Evolutionary conservation across 2,113 vertebrate species (phyloP).

Genomic region (Amazona guildingii): DNA sequence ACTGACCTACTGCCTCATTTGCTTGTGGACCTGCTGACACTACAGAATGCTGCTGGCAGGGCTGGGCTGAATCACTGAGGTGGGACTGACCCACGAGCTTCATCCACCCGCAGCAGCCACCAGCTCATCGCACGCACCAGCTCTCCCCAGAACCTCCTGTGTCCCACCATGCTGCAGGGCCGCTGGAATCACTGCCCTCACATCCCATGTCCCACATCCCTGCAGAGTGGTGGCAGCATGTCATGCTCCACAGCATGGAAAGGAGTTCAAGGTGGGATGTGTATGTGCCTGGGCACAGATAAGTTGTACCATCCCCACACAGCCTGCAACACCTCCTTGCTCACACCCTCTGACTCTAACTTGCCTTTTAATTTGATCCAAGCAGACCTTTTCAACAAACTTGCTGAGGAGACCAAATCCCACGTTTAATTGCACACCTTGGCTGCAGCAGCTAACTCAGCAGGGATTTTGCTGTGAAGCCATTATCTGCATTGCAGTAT

Average conservation of each 20-base stretch:
- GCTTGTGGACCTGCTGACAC: background rate
- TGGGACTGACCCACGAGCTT: background rate
- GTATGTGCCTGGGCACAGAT: background rate
- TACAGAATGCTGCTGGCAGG: background rate
- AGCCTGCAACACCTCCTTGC: background rate
- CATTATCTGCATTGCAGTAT: background rate
- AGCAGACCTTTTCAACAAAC: background rate
- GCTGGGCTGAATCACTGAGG: fast-evolving
- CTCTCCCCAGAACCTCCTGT: background rate
- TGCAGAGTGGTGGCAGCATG: fast-evolving
- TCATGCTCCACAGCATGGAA: fast-evolving
- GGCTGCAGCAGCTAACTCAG: background rate
- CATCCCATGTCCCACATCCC: fast-evolving
- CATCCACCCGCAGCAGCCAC: background rate
- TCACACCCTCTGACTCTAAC: background rate
- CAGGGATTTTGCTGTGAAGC: background rate
- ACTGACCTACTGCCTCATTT: fast-evolving
- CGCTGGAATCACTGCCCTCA: background rate
- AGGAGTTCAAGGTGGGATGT: fast-evolving
- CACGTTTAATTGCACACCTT: background rate
- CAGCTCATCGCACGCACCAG: background rate
- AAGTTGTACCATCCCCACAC: background rate
- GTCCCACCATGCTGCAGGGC: fast-evolving
- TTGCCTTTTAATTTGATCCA: background rate
- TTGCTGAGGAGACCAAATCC: background rate